Evolutionary conservation across 1,140 invertebrate genomes (phyloP), one percentile per base, ranked within the genome.

Genomic region (Drosophila ambigua): DNA sequence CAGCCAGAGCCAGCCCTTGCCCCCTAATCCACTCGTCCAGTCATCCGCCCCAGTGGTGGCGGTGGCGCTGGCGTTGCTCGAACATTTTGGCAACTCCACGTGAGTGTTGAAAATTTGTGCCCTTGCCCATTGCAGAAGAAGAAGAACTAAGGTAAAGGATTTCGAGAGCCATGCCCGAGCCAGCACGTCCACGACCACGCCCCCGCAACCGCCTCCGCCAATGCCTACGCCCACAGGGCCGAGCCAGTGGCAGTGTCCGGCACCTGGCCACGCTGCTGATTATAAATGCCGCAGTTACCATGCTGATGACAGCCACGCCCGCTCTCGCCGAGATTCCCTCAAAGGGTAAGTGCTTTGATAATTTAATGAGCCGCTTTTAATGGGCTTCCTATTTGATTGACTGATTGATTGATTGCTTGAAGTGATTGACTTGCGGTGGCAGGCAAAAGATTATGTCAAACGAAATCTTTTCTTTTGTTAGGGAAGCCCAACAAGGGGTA

Each of bases 311-410:
- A 50, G 71, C 75, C 57, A 66, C 82, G 46, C 79, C 84, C 75
- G 66, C 79, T 7, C 51, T 76, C 16, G 83, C 83, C 71, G 83
- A 87, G 66, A 87, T 87, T 65, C 83, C 83, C 57, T 76, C 83
- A 87, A 87, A 87, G 76, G 83, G 83, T 87, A 87, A 87, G 83
- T 88, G 61, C 75, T 88, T 88, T 87, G 78, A 79, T 88, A 87
- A 88, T 88, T 88, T 78, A 88, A 85, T 88, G 69, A 82, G 74
- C 59, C 68, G 9, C 49, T 66, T 58, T 73, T 57, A 65, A 72
- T 62, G 61, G 73, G 65, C 78, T 81, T 78, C 78, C 59, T 54
- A 54, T 60, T 60, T 69, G 65, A 55, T 75, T 74, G 74, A 62
- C 2, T 24, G 23, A 24, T 24, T 24, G 23, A 73, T 83, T 71